Percentiles rank a stretch among this genome's conserved stretches.
Conservation (phyloP, 2,888 invertebrate genomes). For the Kryphioiulus occultus region DNA sequence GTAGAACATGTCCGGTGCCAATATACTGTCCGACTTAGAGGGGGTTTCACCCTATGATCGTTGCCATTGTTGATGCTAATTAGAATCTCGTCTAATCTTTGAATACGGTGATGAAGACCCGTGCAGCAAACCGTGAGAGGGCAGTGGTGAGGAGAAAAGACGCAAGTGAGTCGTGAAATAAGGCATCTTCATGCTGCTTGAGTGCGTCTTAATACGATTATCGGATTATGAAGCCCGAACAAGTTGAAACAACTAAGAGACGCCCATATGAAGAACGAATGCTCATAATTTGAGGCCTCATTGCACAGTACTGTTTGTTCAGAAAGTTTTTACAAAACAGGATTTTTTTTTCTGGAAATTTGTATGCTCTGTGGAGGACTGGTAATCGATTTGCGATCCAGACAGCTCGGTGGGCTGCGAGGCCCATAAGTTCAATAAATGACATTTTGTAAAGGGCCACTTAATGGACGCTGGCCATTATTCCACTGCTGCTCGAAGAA, state of each 20-base stretch:
- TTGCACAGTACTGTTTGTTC: background rate
- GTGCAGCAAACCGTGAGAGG: background rate
- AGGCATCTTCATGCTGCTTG: background rate
- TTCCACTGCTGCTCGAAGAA: background rate
- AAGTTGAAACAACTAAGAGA: background rate
- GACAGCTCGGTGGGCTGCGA: background rate
- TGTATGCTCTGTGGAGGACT: background rate
- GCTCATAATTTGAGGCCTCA: background rate
- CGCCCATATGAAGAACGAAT: background rate
- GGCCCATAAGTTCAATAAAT: background rate
- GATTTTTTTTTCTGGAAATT: background rate
- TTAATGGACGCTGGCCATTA: conserved; percentile 13
- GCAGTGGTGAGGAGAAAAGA: background rate
- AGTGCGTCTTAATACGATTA: background rate
- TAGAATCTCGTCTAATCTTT: background rate
- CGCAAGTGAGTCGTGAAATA: background rate
- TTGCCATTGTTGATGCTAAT: background rate
- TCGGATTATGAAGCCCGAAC: background rate
- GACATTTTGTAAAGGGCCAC: background rate
- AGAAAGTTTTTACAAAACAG: background rate
- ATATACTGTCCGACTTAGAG: too few species aligned
- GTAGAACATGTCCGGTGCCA: too few species aligned
- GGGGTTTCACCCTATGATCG: too few species aligned
- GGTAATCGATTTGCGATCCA: background rate
- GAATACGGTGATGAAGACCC: background rate